Evolutionary conservation across 2,113 vertebrate species (phyloP).

Genomic region (Eudyptes chrysolophus): DNA sequence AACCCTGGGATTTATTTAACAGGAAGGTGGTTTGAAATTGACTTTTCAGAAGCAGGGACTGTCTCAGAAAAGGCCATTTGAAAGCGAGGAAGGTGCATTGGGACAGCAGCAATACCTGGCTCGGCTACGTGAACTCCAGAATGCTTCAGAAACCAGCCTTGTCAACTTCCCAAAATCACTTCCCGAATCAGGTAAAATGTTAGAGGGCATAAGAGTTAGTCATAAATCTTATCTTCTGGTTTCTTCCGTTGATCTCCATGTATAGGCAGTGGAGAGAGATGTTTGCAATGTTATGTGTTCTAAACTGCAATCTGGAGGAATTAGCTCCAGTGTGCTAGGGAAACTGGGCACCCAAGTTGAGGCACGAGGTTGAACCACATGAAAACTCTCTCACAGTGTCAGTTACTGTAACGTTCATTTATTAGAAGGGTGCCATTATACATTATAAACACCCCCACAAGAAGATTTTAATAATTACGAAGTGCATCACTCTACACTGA

Average conservation of each 20-base stretch:
- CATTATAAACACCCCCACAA: not conserved
- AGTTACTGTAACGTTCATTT: not conserved
- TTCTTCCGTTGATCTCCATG: not conserved
- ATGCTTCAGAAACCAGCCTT: conserved; percentile 88
- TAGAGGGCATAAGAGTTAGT: not conserved
- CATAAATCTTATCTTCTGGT: not conserved
- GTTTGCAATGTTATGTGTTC: not conserved
- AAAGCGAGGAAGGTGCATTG: conserved; percentile 84
- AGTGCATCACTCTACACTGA: not conserved
- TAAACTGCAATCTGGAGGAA: not conserved
- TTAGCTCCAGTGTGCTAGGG: not conserved
- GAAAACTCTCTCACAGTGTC: not conserved
- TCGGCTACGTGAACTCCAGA: conserved; percentile 91
- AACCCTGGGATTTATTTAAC: conserved; percentile 72
- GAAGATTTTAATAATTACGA: not conserved
- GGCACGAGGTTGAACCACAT: not conserved
- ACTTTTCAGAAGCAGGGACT: conserved; percentile 98
- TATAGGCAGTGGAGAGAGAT: not conserved
- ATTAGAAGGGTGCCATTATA: not conserved
- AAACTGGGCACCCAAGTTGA: not conserved
- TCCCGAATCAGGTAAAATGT: conserved; percentile 76
- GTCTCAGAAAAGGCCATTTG: conserved; percentile 90
- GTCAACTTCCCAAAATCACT: conserved; percentile 86
- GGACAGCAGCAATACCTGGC: conserved; percentile 95
- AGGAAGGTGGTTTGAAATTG: conserved; percentile 97